These are phyloP conservation scores for Drosophila simulans DNA, from an alignment of 1,140 invertebrate genomes.

Conservation along the genomic window DNA sequence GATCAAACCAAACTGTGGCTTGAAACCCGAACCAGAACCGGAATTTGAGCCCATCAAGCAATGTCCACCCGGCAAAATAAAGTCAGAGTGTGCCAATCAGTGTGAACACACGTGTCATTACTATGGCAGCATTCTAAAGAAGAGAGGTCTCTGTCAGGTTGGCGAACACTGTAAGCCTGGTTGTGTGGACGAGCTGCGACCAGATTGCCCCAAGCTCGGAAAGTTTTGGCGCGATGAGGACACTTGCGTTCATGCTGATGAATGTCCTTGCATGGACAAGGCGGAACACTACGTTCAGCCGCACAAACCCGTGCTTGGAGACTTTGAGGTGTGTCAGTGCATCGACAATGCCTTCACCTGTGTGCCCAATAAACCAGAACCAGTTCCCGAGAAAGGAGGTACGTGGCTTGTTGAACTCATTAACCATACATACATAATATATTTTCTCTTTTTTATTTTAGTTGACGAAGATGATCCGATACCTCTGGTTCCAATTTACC, in stretches of 20 bases:
- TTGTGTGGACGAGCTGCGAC: conserved; percentile 81
- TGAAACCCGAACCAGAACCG: conserved; percentile 16
- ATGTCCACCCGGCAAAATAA: conserved; percentile 83
- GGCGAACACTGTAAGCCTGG: conserved; percentile 76
- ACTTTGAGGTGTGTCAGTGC: conserved; percentile 89
- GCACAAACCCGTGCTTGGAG: conserved; percentile 67
- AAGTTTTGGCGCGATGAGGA: conserved; percentile 88
- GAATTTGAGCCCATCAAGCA: conserved; percentile 44
- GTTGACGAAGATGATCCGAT: background rate
- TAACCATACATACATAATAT: background rate
- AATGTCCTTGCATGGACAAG: conserved; percentile 89
- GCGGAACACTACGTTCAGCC: conserved; percentile 86
- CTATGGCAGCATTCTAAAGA: conserved; percentile 81
- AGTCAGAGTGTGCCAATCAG: conserved; percentile 87
- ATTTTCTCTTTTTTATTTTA: conserved; percentile 8
- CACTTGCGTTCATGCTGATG: conserved; percentile 88
- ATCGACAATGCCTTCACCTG: conserved; percentile 89
- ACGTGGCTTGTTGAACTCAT: background rate
- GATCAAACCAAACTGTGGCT: conserved; percentile 87
- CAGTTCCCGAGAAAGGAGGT: conserved; percentile 23
- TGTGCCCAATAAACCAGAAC: conserved; percentile 86
- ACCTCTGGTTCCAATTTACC: conserved; percentile 70
- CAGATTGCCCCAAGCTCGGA: conserved; percentile 49
- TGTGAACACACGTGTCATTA: conserved; percentile 88
- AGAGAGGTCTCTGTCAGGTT: conserved; percentile 69